These are phyloP conservation scores for Mesembrinibis cayennensis DNA, from an alignment of 2,113 vertebrate species.

Conservation along the genomic window DNA sequence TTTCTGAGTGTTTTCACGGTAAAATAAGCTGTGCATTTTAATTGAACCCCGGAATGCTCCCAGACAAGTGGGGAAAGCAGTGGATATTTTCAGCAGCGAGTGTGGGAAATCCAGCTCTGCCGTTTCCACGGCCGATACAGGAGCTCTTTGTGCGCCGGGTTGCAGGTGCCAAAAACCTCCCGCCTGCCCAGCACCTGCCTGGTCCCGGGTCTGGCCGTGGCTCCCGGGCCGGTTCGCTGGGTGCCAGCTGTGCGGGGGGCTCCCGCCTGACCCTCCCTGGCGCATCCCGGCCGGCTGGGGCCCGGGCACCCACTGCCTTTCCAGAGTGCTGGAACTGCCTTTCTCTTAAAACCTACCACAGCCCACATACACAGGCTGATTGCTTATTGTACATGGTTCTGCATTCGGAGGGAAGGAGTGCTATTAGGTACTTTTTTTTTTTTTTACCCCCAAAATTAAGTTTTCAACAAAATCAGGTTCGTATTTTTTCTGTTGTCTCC, in stretches of 20 bases:
- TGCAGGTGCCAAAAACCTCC: neutral
- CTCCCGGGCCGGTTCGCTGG: rapidly evolving
- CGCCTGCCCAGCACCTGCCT: rapidly evolving
- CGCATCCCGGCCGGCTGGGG: too few relatives aligned
- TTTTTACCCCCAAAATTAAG: neutral
- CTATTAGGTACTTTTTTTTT: neutral
- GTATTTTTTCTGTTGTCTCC: neutral
- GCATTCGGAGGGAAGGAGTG: neutral
- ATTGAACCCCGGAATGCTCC: neutral
- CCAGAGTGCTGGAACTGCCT: too few relatives aligned
- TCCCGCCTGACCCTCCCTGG: rapidly evolving
- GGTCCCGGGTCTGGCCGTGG: rapidly evolving
- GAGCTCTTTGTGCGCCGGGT: neutral
- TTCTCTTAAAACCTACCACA: neutral
- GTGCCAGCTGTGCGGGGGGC: neutral
- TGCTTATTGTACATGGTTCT: rapidly evolving
- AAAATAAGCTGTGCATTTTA: neutral
- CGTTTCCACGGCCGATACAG: rapidly evolving
- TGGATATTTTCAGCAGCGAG: neutral
- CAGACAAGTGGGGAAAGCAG: rapidly evolving
- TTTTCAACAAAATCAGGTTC: neutral
- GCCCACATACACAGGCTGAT: neutral
- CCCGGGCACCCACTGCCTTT: rapidly evolving
- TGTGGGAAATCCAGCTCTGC: neutral
- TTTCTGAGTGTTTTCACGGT: neutral